phyloP scores from a whole-genome alignment of 1,140 invertebrate genomes.

The Hypsibius dujardini region DNA sequence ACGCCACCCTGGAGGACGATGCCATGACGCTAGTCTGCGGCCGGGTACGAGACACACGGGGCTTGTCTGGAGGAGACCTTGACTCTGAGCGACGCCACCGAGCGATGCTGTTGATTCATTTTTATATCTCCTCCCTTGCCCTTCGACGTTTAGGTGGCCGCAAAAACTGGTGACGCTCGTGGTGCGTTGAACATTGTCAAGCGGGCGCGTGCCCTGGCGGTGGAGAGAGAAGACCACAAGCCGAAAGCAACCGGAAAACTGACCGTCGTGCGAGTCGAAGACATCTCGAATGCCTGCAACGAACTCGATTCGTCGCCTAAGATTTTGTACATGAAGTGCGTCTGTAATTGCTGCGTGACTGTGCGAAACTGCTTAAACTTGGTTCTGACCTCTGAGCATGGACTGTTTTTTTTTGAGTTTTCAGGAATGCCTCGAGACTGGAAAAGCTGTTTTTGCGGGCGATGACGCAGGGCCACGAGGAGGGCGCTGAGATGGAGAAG shows the following conservation, averaged over 20 bases:
- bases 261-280: constrained; percentile 48
- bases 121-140: constrained; percentile 4
- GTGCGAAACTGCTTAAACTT: constrained; percentile 9
- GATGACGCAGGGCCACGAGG: constrained; percentile 31
- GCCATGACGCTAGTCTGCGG: constrained; percentile 72
- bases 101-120: constrained; percentile 13
- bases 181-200: constrained; percentile 82
- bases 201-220: constrained; percentile 67
- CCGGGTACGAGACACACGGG: constrained; percentile 35
- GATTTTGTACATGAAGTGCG: constrained; percentile 55
- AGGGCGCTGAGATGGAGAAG: background rate
- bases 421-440: constrained; percentile 47
- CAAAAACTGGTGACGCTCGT: constrained; percentile 85
- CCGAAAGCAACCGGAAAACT: constrained; percentile 23
- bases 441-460: constrained; percentile 64
- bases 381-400: constrained; percentile 23
- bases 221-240: constrained; percentile 30
- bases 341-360: background rate
- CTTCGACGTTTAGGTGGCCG: constrained; percentile 59
- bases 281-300: constrained; percentile 60
- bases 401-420: no score
- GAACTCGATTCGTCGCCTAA: constrained; percentile 77
- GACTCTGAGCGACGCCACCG: background rate
- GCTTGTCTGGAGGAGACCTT: background rate
- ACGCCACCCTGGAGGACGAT: constrained; percentile 51